phyloP scores from a whole-genome alignment of 2,888 invertebrate species.

The Nomada flava region DNA sequence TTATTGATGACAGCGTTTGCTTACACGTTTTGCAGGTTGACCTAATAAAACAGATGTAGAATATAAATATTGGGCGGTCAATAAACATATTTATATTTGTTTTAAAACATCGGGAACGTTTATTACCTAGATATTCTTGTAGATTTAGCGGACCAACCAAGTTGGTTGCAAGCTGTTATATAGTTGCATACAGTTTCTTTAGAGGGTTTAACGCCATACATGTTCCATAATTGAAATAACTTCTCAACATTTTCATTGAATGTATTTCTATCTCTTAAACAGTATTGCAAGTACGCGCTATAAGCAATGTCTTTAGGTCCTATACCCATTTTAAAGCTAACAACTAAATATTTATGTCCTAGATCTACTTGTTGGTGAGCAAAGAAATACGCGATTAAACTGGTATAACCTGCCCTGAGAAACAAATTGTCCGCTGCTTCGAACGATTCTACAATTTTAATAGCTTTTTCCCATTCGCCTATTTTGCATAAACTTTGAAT shows the following conservation, averaged over 20 bases:
- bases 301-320: constrained; percentile 9
- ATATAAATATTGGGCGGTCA: not conserved
- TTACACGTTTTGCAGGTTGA: not conserved
- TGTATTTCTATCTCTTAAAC: constrained; percentile 83
- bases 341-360: constrained; percentile 7
- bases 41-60: not conserved
- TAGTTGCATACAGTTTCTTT: constrained; percentile 80
- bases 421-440: constrained; percentile 86
- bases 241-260: constrained; percentile 85
- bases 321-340: fast-evolving
- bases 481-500: constrained; percentile 88
- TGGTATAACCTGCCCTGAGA: constrained; percentile 84
- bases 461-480: constrained; percentile 87
- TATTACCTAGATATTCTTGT: constrained; percentile 65
- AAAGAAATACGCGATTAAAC: not conserved
- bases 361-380: not conserved
- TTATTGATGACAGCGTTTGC: not conserved
- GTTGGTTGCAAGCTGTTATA: constrained; percentile 60
- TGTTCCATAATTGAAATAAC: constrained; percentile 86
- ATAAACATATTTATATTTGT: not conserved
- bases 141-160: constrained; percentile 60
- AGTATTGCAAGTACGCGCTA: constrained; percentile 85
- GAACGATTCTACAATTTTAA: constrained; percentile 84
- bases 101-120: not conserved
- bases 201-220: constrained; percentile 84